Base-by-base conservation (phyloP, 2,888 invertebrate species). In the Panopea generosa region DNA sequence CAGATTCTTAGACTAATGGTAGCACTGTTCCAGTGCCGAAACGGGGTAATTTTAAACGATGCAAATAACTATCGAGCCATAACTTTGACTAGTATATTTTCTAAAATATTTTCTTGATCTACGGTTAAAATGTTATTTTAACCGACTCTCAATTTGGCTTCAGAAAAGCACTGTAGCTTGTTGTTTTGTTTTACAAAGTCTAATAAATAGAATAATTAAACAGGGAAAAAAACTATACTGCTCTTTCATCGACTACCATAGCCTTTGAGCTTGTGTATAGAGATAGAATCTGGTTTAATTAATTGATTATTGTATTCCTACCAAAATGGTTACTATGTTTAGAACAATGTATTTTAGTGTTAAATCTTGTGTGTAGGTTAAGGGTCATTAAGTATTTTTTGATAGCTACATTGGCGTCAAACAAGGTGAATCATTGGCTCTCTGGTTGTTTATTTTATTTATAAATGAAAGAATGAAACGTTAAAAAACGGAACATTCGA, bases 1-100 rank as follows among this genome's bases (percentile, higher is more conserved):
- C 72, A 27, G 59, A 53, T 16, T 29, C 29, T n/a, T 72, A 55
- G 72, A 52, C 53, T 18, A 60, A 66, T 45, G 65, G 66, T 2
- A 53, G 52, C 20, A 60, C 66, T 20, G 53, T 66, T 7, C 50
- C 60, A 16, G 47, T 65, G n/a, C 65, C 55, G 14, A 65, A 65
- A 56, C 16, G 33, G 26, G 57, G 65, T 3, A 29, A 55, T 22
- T 47, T n/a, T 56, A 18, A 18, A 38, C 1, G 56, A 56, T 27
- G 52, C 56, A 18, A 47, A 65, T 56, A 65, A 56, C 33, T 65
- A 65, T 24, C 26, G 65, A 18, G 45, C 26, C 20, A 57, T 67
- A 16, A 29, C 55, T 9, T 9, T 65, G 18, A 45, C 52, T 2
- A 55, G 47, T 56, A 45, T 55, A 20, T 18, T 60, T 16, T 49